These are phyloP conservation scores for Pseudonaja textilis DNA, from an alignment of 2,113 vertebrate genomes.

Conservation along the genomic window DNA sequence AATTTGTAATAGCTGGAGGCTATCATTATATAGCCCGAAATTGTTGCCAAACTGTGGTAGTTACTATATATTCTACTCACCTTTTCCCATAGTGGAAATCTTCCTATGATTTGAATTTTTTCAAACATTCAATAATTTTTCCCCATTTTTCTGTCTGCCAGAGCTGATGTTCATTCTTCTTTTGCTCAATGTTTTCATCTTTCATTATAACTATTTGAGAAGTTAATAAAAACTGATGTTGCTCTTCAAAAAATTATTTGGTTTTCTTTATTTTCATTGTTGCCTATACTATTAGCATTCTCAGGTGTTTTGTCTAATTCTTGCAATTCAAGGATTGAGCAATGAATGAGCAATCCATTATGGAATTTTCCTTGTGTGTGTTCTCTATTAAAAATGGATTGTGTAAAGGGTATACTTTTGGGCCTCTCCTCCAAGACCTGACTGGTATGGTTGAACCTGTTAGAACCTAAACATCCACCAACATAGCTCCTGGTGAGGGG, in stretches of 20 bases:
- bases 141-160: neutral
- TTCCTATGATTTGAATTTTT: neutral
- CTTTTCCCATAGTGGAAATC: neutral
- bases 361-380: neutral
- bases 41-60: neutral
- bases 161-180: neutral
- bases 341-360: neutral
- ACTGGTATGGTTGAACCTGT: neutral
- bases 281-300: neutral
- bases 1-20: neutral
- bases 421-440: neutral
- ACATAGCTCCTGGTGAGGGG: neutral
- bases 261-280: neutral
- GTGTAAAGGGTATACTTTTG: neutral
- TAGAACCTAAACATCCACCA: neutral
- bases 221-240: neutral
- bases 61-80: neutral
- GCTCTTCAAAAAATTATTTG: neutral
- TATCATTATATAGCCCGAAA: neutral
- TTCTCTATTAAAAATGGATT: neutral
- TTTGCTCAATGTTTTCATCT: neutral
- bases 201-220: neutral
- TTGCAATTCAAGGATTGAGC: neutral
- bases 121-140: neutral
- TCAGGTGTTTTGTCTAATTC: neutral